A percentile compares a stretch with the other conserved stretches of the same genome.
Conservation (phyloP, 1,140 invertebrate species). For the Gerris buenoi region DNA sequence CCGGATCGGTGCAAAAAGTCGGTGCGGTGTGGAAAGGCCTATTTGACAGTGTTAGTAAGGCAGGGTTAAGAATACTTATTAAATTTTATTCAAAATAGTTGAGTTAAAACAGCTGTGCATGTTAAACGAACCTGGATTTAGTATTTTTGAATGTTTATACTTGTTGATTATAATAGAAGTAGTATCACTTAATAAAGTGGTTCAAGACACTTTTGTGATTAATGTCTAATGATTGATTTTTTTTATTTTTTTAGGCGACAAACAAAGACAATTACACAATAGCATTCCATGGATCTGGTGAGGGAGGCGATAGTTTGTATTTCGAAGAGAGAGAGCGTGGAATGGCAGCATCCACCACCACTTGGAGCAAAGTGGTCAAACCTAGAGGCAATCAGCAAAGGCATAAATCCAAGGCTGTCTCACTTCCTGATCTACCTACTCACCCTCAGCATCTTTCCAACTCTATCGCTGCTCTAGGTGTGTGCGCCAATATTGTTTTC, state of each 20-base stretch:
- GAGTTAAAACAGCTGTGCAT: no score
- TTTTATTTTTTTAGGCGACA: constrained; percentile 34
- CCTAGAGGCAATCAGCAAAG: constrained; percentile 23
- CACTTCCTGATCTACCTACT: constrained; percentile 51
- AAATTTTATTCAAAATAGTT: no score
- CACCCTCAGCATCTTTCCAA: constrained; percentile 13
- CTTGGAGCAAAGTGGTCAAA: constrained; percentile 54
- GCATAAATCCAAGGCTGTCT: constrained; percentile 16
- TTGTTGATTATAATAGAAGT: no score
- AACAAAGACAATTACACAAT: constrained; percentile 91
- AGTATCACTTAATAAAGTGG: no score
- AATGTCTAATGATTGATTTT: neutral
- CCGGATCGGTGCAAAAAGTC: no score
- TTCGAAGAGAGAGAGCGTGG: constrained; percentile 22
- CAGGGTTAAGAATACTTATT: no score
- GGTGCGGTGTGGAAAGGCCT: no score
- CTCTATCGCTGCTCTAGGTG: constrained; percentile 7
- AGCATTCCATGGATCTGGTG: constrained; percentile 75
- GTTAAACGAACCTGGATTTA: no score
- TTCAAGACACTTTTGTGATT: no score
- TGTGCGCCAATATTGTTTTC: no score
- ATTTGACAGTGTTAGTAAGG: no score
- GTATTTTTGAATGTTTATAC: no score
- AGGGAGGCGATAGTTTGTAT: constrained; percentile 54
- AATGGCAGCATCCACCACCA: constrained; percentile 73